phyloP scores from a whole-genome alignment of 2,888 invertebrate genomes.

The Octodonta nipae region DNA sequence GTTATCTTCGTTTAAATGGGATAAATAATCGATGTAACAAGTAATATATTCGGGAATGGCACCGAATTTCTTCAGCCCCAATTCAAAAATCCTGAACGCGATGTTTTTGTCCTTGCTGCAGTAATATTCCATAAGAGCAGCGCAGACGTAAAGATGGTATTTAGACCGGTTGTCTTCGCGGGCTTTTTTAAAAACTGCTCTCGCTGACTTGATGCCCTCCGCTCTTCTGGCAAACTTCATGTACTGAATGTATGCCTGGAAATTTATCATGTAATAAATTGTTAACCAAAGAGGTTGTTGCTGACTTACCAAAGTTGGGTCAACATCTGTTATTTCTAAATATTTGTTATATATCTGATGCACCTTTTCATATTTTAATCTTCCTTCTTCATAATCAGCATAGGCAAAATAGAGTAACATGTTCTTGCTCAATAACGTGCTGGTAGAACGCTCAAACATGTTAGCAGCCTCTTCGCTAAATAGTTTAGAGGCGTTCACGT shows the following conservation, averaged over 20 bases:
- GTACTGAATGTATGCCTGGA: slow-evolving; percentile 86
- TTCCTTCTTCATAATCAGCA: slow-evolving; percentile 95
- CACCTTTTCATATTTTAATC: slow-evolving; percentile 90
- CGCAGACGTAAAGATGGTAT: slow-evolving; percentile 91
- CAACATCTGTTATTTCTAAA: slow-evolving; percentile 76
- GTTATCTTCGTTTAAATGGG: slow-evolving; percentile 98
- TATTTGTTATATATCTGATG: slow-evolving; percentile 91
- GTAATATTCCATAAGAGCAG: slow-evolving; percentile 98
- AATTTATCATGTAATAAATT: not conserved
- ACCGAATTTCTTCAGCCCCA: slow-evolving; percentile 92
- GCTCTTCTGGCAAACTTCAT: slow-evolving; percentile 97
- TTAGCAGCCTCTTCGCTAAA: slow-evolving; percentile 91
- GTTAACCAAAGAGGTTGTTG: not conserved
- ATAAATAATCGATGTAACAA: slow-evolving; percentile 91
- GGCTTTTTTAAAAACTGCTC: slow-evolving; percentile 88
- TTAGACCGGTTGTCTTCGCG: slow-evolving; percentile 75
- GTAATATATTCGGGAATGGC: slow-evolving; percentile 90
- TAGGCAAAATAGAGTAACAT: slow-evolving; percentile 94
- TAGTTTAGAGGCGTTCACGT: slow-evolving; percentile 80
- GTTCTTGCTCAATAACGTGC: slow-evolving; percentile 76
- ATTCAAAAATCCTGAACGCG: slow-evolving; percentile 90
- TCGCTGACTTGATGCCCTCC: slow-evolving; percentile 93
- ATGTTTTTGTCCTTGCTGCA: slow-evolving; percentile 96
- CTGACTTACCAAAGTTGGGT: slow-evolving; percentile 79
- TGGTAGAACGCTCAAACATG: slow-evolving; percentile 89